Evolutionary conservation across 1,140 invertebrate species (phyloP), one percentile per base, ranked within the genome.

Genomic region (Antheraea pernyi): DNA sequence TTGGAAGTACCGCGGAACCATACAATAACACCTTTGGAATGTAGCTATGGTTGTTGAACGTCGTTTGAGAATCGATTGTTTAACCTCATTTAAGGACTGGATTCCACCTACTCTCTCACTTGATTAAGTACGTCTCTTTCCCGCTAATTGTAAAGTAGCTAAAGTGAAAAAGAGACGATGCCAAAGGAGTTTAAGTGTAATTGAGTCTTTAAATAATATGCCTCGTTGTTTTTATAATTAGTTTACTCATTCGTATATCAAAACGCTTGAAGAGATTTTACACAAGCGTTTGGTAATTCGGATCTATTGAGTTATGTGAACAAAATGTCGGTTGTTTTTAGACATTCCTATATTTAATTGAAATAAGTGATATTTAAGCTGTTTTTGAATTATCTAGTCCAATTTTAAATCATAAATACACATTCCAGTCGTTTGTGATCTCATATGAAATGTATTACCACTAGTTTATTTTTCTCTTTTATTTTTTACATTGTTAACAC

Each of bases 341-440:
- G 39, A 42, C 39, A 42, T 4, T 42, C 39, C 39, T 42, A 42
- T 42, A 42, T 11, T 42, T 42, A 53, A 53, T 53, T 53, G 46
- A 13, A 53, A n/a, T 53, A 53, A 48, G 10, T 16, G 16, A 53
- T 53, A 42, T 42, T 42, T 42, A 16, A 53, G 11, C 4, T 53
- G 13, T 53, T 53, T 53, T 53, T 16, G 2, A n/a, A 53, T 10
- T 65, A 11, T 42, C 19, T 65, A 48, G 64, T 48, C 39, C 19
- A 19, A 65, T 11, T 48, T 53, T 42, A 46, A 65, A 18, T 65
- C 64, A 53, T 18, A 13, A 19, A 30, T 65, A 53, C 7, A 53
- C 46, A 53, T 53, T 53, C 46, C 46, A 53, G 46, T 53, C 46
- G 6, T 42, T 42, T 6, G 46, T 53, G 46, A 53, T 53, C 46